Evolutionary conservation across 2,888 invertebrate genomes (phyloP).

Genomic region (Congeria kusceri): DNA sequence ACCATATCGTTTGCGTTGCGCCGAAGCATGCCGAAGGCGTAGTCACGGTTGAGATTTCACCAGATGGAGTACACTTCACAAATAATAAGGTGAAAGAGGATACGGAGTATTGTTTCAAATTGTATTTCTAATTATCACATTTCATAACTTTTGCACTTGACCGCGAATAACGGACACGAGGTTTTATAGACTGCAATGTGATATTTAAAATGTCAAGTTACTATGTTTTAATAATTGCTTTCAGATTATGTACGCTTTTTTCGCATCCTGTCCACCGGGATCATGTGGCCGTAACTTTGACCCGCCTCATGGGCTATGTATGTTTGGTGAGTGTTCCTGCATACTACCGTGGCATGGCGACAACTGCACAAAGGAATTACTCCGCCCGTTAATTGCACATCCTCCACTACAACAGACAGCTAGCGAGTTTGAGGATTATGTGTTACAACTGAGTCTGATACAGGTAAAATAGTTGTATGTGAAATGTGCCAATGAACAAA

Average conservation of each 20-base stretch:
- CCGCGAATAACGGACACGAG: no score
- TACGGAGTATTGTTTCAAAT: no score
- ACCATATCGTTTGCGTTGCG: conserved; percentile 40
- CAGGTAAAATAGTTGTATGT: background rate
- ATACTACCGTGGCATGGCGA: conserved; percentile 67
- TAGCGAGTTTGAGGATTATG: conserved; percentile 6
- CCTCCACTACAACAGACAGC: conserved; percentile 8
- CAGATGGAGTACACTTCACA: conserved; percentile 42
- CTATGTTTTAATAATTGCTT: background rate
- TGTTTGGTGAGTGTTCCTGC: conserved; percentile 67
- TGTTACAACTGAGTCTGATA: conserved; percentile 13
- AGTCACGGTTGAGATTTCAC: conserved; percentile 48
- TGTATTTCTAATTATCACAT: no score
- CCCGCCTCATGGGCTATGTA: conserved; percentile 64
- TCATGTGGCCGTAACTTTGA: conserved; percentile 56
- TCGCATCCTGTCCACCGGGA: conserved; percentile 60
- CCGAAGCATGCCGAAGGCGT: conserved; percentile 35
- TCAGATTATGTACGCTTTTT: conserved; percentile 57
- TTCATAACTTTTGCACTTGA: no score
- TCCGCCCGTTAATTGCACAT: conserved; percentile 32
- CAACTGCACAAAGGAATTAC: conserved; percentile 54
- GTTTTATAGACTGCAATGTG: no score
- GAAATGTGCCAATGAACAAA: no score
- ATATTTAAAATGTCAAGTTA: no score
- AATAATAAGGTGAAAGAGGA: conserved; percentile 38